A percentile compares a stretch with the other conserved stretches of the same genome.
These are phyloP conservation scores for Spongilla lacustris DNA, from an alignment of 37 sponge, comb jelly and placozoan species.

Conservation along the genomic window DNA sequence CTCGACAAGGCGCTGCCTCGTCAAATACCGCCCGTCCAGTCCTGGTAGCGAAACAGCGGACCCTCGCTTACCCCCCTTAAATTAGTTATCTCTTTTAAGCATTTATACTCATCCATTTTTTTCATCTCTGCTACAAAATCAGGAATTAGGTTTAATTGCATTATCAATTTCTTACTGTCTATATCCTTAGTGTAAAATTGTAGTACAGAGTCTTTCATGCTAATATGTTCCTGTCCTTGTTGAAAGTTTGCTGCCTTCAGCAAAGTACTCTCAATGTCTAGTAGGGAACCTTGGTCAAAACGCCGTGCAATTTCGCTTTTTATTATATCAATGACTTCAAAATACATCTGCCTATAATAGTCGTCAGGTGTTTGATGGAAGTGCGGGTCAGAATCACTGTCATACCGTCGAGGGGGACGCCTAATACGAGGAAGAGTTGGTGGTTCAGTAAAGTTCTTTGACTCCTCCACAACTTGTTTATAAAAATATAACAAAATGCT, in stretches of 20 bases:
- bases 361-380: slow-evolving; percentile 14
- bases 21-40: not conserved
- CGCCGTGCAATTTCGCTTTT: slow-evolving; percentile 9
- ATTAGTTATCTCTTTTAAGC: slow-evolving; percentile 16
- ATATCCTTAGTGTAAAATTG: slow-evolving; percentile 18
- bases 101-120: slow-evolving; percentile 6
- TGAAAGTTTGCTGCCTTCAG: slow-evolving; percentile 23
- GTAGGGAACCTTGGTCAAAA: slow-evolving; percentile 33
- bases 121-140: slow-evolving; percentile 20
- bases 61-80: too few relatives aligned
- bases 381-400: slow-evolving; percentile 12
- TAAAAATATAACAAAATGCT: slow-evolving; percentile 22
- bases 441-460: slow-evolving; percentile 15
- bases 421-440: slow-evolving; percentile 11
- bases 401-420: slow-evolving; percentile 1
- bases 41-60: too few relatives aligned
- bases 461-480: slow-evolving; percentile 3
- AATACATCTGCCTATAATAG: slow-evolving; percentile 34
- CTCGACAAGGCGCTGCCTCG: not conserved
- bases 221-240: not conserved
- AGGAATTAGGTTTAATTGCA: slow-evolving; percentile 15
- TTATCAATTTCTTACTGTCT: not conserved
- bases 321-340: slow-evolving; percentile 37
- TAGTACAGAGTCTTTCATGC: slow-evolving; percentile 16
- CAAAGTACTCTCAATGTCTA: slow-evolving; percentile 29